Evolutionary conservation across 1,140 invertebrate species (phyloP), one percentile per base, ranked within the genome.

Genomic region (Hormaphis cornu): DNA sequence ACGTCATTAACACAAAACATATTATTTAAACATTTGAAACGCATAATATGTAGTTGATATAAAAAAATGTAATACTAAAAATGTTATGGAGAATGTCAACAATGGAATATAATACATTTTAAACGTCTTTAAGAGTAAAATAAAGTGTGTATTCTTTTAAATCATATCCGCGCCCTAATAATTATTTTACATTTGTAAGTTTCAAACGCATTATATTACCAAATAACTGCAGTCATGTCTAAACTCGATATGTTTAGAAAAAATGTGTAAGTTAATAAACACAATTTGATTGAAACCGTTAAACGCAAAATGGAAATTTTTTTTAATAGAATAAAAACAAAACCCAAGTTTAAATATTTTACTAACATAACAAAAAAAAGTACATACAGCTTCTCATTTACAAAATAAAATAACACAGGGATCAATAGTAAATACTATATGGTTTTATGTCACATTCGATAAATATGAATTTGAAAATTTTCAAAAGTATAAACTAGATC

Each of bases 231-330:
- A n/a, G n/a, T n/a, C n/a, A n/a, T n/a, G n/a, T n/a, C n/a, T n/a
- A n/a, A n/a, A n/a, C n/a, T n/a, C n/a, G n/a, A n/a, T n/a, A n/a
- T n/a, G n/a, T n/a, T n/a, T n/a, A n/a, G n/a, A n/a, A n/a, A n/a
- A n/a, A n/a, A n/a, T n/a, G n/a, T n/a, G n/a, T n/a, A n/a, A n/a
- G n/a, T n/a, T n/a, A n/a, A n/a, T n/a, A n/a, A 35, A 56, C 14
- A 56, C 6, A 22, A 22, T 56, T 56, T 56, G 53, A 56, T 56
- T 37, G 20, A 56, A 56, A n/a, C n/a, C n/a, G n/a, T n/a, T n/a
- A n/a, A n/a, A n/a, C n/a, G n/a, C n/a, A n/a, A n/a, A n/a, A n/a
- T n/a, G n/a, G n/a, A n/a, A n/a, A n/a, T n/a, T n/a, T 56, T 30
- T 10, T 54, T 30, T 9, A 53, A 53, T 3, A 10, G 7, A 53